phyloP scores from a whole-genome alignment of 2,888 invertebrate species.

The Sarcophaga variegata region DNA sequence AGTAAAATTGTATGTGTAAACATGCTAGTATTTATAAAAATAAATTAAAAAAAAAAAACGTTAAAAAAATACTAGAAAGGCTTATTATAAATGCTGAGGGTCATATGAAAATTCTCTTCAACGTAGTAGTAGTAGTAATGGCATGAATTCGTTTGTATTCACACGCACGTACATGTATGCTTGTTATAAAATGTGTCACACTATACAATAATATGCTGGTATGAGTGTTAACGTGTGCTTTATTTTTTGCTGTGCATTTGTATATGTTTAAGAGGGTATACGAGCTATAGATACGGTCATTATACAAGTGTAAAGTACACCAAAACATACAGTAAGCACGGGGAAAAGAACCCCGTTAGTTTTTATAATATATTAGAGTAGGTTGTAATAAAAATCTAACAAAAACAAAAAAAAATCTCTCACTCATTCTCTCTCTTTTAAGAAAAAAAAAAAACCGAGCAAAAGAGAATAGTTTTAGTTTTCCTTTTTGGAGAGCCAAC shows the following conservation, averaged over 20 bases:
- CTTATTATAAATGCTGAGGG: constrained; percentile 61
- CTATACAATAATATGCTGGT: neutral
- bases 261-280: neutral
- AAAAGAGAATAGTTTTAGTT: neutral
- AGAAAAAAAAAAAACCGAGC: neutral
- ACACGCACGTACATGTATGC: neutral
- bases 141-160: constrained; percentile 14
- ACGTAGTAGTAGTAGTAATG: constrained; percentile 20
- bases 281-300: constrained; percentile 19
- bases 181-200: neutral
- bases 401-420: neutral
- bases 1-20: neutral
- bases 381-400: constrained; percentile 37
- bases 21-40: neutral
- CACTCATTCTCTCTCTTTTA: neutral
- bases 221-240: neutral
- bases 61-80: constrained; percentile 8
- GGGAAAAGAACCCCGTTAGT: neutral
- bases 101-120: constrained; percentile 53
- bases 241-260: neutral
- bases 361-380: constrained; percentile 31
- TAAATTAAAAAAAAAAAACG: neutral
- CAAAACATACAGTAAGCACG: neutral
- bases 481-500: neutral
- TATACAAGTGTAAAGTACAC: constrained; percentile 19